Conservation (phyloP, 1,140 invertebrate species). For the Zophobas atratus region DNA sequence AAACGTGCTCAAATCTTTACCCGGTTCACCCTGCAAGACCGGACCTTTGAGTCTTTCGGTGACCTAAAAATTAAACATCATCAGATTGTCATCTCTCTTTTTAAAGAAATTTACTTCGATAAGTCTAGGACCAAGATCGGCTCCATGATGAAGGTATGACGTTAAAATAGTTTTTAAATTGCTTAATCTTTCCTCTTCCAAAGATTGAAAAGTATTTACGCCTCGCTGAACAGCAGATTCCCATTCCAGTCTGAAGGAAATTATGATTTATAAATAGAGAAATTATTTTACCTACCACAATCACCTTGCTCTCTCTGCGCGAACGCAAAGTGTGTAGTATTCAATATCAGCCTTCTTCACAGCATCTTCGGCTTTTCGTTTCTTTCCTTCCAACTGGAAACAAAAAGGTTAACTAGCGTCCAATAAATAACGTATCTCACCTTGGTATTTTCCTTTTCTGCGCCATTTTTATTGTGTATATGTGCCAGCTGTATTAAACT, state of each 20-base stretch:
- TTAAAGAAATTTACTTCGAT: constrained; percentile 68
- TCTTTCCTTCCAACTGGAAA: constrained; percentile 87
- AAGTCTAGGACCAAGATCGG: constrained; percentile 82
- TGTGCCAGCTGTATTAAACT: constrained; percentile 66
- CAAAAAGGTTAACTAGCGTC: constrained; percentile 3
- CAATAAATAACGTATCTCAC: constrained; percentile 61
- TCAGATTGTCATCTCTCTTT: neutral
- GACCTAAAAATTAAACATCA: constrained; percentile 70
- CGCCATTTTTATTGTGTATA: constrained; percentile 68
- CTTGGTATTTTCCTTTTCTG: constrained; percentile 80
- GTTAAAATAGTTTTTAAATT: constrained; percentile 85
- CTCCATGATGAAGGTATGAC: constrained; percentile 84
- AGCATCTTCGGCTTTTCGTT: constrained; percentile 91
- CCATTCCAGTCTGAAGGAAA: constrained; percentile 84
- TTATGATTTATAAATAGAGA: constrained; percentile 25
- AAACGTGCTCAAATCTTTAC: constrained; percentile 80
- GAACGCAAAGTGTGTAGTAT: constrained; percentile 92
- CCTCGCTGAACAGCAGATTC: constrained; percentile 90
- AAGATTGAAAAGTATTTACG: constrained; percentile 80
- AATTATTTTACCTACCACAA: constrained; percentile 7
- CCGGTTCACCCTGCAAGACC: constrained; percentile 79
- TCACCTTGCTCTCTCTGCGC: constrained; percentile 88
- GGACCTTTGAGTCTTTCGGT: constrained; percentile 80
- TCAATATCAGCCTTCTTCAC: constrained; percentile 93
- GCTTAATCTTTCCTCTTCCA: constrained; percentile 91